Conservation (phyloP, 2,797 vertebrate genomes). For the Brachyrhaphis roseni region DNA sequence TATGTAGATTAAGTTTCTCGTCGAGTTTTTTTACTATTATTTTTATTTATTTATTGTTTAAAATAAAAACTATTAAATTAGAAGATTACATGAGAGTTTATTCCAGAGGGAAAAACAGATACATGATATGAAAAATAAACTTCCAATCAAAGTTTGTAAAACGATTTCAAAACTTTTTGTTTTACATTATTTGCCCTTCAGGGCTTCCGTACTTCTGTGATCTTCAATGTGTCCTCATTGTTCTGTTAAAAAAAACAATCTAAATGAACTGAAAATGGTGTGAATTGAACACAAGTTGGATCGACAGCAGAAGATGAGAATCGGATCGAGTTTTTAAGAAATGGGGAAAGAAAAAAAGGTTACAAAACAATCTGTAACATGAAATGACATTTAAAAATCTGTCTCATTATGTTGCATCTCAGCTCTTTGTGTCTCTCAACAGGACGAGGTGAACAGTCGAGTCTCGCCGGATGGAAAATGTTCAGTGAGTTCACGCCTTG, state of each 20-base stretch:
- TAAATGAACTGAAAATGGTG: not conserved
- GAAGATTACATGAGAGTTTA: not conserved
- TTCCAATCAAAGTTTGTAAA: not conserved
- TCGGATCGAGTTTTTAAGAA: not conserved
- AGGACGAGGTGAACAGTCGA: slow-evolving; percentile 76
- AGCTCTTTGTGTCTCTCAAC: slow-evolving; percentile 45
- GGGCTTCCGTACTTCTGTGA: not conserved
- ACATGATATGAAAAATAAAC: not conserved
- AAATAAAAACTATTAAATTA: not conserved
- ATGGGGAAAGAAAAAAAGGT: not conserved
- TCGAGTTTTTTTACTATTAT: not conserved
- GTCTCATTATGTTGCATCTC: not conserved
- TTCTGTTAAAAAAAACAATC: not conserved
- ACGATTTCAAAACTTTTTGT: not conserved
- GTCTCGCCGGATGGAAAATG: slow-evolving; percentile 69
- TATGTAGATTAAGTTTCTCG: not conserved
- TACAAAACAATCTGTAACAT: not conserved
- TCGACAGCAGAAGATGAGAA: not conserved
- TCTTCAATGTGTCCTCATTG: not conserved
- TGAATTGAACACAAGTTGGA: not conserved
- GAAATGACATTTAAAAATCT: not conserved
- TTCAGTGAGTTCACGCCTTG: slow-evolving; percentile 69
- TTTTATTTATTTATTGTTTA: not conserved
- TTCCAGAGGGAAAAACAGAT: not conserved
- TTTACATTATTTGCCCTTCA: not conserved